A percentile compares a stretch with the other conserved stretches of the same genome.
Conservation (phyloP, 2,113 vertebrate genomes). For the Heptranchias perlo region DNA sequence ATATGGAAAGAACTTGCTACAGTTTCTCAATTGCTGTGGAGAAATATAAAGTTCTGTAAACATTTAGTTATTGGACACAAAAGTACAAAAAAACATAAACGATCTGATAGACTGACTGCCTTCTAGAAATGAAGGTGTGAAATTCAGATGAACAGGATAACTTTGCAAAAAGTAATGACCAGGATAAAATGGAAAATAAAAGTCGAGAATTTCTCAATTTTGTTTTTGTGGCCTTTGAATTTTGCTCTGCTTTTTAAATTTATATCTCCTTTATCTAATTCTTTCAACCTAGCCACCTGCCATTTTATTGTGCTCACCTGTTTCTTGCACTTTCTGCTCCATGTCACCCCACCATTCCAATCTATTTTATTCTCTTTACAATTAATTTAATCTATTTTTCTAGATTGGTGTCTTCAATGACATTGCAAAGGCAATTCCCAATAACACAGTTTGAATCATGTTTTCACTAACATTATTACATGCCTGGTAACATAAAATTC, state of each 20-base stretch:
- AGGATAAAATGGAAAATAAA: background rate
- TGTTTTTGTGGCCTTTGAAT: background rate
- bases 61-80: background rate
- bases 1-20: background rate
- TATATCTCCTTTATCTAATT: background rate
- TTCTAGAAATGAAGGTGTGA: background rate
- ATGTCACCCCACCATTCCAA: background rate
- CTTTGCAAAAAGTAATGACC: background rate
- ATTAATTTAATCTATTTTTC: background rate
- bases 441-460: background rate
- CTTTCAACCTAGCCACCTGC: background rate
- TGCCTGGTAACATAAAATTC: background rate
- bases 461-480: background rate
- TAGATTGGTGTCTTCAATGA: background rate
- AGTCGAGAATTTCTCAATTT: background rate
- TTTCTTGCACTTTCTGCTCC: background rate
- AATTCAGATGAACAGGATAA: background rate
- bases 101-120: background rate
- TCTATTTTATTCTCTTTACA: background rate
- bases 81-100: background rate
- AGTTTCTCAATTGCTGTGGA: background rate
- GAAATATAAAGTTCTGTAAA: background rate
- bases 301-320: background rate
- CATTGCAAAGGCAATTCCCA: background rate
- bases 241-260: background rate